Evolutionary conservation across 1,140 invertebrate species (phyloP).

Genomic region (Leptinotarsa defecta): DNA sequence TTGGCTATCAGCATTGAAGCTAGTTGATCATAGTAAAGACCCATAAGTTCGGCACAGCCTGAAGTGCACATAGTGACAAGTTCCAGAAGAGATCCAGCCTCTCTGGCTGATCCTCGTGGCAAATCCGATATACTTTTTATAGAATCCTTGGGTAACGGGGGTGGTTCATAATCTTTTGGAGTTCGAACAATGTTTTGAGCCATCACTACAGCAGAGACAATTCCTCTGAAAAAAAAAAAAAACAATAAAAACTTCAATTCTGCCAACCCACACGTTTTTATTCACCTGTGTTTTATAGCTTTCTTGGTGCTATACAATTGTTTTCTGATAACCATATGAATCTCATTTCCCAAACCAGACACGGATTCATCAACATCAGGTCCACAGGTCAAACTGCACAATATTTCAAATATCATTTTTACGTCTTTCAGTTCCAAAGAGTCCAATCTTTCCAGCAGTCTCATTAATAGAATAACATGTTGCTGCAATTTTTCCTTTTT

Average conservation of each 20-base stretch:
- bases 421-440: constrained; percentile 64
- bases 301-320: constrained; percentile 62
- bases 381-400: constrained; percentile 62
- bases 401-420: constrained; percentile 59
- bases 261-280: neutral
- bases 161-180: neutral
- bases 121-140: constrained; percentile 20
- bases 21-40: constrained; percentile 76
- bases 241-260: neutral
- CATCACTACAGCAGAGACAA: constrained; percentile 57
- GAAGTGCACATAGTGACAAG: constrained; percentile 50
- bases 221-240: constrained; percentile 44
- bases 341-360: constrained; percentile 62
- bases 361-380: constrained; percentile 55
- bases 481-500: constrained; percentile 48
- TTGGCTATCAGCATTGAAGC: constrained; percentile 61
- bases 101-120: constrained; percentile 48
- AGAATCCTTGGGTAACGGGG: neutral
- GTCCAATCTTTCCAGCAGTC: constrained; percentile 64
- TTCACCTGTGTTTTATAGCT: constrained; percentile 52
- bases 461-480: constrained; percentile 57
- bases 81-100: constrained; percentile 53
- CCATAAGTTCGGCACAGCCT: constrained; percentile 60
- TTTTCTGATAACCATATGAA: constrained; percentile 67
- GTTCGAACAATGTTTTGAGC: constrained; percentile 54